Conservation (phyloP, 2,113 vertebrate species). For the Alces alces region DNA sequence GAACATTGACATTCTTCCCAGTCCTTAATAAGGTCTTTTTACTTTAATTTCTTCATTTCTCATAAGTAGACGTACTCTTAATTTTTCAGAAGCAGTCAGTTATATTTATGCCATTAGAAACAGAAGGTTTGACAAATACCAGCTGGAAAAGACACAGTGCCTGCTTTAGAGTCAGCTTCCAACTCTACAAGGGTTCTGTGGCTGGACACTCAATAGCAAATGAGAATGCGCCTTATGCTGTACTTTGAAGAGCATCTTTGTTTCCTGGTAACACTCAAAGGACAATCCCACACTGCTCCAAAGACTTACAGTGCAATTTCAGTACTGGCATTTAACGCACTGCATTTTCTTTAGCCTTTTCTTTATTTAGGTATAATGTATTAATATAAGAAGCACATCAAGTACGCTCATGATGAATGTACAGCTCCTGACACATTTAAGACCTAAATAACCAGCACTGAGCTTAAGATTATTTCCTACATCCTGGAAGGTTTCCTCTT, state of each 20-base stretch:
- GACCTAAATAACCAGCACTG: background rate
- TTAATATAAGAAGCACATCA: background rate
- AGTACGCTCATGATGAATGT: background rate
- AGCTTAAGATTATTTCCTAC: background rate
- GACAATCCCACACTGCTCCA: background rate
- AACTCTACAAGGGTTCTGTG: background rate
- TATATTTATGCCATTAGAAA: conserved; percentile 6
- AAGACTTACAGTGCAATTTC: background rate
- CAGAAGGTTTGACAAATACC: conserved; percentile 10
- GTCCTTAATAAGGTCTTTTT: conserved; percentile 11
- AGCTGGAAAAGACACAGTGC: background rate
- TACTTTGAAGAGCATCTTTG: conserved; percentile 35
- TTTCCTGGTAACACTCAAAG: background rate
- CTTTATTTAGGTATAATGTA: background rate
- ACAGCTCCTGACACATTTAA: background rate
- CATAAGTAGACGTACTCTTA: conserved; percentile 17
- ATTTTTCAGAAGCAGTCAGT: conserved; percentile 33
- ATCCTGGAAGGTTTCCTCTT: background rate
- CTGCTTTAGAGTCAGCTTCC: background rate
- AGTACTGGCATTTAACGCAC: background rate
- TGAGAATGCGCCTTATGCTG: background rate
- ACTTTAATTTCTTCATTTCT: conserved; percentile 44
- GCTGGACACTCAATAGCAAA: background rate
- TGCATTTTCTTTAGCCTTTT: background rate
- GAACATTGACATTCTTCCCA: conserved; percentile 21